A percentile compares a stretch with the other conserved stretches of the same genome.
phyloP scores from a whole-genome alignment of 2,888 invertebrate genomes.

The Xylocampa areola region DNA sequence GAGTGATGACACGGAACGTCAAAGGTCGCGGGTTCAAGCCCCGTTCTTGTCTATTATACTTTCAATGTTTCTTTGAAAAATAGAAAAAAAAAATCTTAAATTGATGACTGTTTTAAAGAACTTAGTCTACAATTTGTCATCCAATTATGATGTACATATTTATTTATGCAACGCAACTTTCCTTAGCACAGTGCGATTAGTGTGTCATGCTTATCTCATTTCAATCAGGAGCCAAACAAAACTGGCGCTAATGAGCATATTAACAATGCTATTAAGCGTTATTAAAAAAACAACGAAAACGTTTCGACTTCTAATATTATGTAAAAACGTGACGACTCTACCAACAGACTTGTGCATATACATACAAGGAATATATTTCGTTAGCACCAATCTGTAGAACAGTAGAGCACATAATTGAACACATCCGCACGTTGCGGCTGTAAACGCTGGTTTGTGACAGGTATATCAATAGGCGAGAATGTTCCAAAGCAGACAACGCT shows the following conservation, averaged over 20 bases:
- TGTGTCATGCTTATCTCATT: slow-evolving; percentile 26
- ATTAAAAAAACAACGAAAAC: slow-evolving; percentile 30
- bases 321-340: slow-evolving; percentile 43
- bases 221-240: slow-evolving; percentile 28
- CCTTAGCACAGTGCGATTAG: slow-evolving; percentile 24
- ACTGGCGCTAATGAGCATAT: slow-evolving; percentile 49
- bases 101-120: too few species aligned
- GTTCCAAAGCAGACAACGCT: slow-evolving; percentile 44
- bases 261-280: slow-evolving; percentile 45
- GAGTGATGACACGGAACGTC: too few species aligned
- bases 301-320: slow-evolving; percentile 30
- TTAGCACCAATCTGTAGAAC: slow-evolving; percentile 44
- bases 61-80: too few species aligned
- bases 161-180: slow-evolving; percentile 32
- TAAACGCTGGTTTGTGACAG: slow-evolving; percentile 45
- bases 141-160: slow-evolving; percentile 2
- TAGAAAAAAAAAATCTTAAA: too few species aligned
- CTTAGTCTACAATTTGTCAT: slow-evolving; percentile 1
- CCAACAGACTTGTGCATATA: slow-evolving; percentile 13
- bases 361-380: slow-evolving; percentile 19
- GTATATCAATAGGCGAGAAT: slow-evolving; percentile 61
- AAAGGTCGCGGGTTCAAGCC: too few species aligned
- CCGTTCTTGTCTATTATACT: too few species aligned
- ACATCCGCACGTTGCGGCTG: slow-evolving; percentile 37
- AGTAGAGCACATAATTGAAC: slow-evolving; percentile 57